These are phyloP conservation scores for Pyrgilauda ruficollis DNA, from an alignment of 2,113 vertebrate genomes.

Conservation along the genomic window DNA sequence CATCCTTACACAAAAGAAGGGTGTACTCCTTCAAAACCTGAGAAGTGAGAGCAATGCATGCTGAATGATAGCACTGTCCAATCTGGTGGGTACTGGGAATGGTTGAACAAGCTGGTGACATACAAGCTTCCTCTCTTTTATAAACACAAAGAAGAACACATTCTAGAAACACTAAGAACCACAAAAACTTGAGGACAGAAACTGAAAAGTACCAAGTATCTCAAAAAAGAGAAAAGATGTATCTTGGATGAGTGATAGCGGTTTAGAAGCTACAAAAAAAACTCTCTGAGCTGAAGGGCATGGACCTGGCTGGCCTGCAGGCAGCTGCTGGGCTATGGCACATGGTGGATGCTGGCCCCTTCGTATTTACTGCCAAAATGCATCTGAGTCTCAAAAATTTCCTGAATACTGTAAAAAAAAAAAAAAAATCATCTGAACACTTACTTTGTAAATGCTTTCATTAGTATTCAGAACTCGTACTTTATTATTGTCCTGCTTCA, in stretches of 20 bases:
- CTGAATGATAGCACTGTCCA: not conserved
- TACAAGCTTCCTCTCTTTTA: not conserved
- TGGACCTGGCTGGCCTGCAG: not conserved
- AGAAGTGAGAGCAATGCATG: not conserved
- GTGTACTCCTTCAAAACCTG: not conserved
- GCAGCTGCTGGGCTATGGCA: not conserved
- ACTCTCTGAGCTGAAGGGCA: not conserved
- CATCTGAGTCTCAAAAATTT: not conserved
- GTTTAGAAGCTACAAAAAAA: not conserved
- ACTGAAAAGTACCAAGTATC: not conserved
- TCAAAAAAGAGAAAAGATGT: not conserved
- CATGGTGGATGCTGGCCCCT: fast-evolving
- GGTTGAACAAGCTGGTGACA: not conserved
- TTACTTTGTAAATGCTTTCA: not conserved
- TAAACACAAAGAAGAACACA: not conserved
- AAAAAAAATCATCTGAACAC: not conserved
- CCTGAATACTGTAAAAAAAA: not conserved
- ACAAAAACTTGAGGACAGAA: not conserved
- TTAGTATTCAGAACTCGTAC: not conserved
- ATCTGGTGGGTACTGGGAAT: not conserved
- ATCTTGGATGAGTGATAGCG: not conserved
- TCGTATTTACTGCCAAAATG: not conserved
- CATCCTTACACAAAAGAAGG: not conserved
- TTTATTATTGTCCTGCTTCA: not conserved
- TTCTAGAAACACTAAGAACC: not conserved